Percentiles rank a stretch among this genome's conserved stretches.
These are phyloP conservation scores for Zygothrica quintamaculata DNA, from an alignment of 2,888 invertebrate species.

Conservation along the genomic window DNA sequence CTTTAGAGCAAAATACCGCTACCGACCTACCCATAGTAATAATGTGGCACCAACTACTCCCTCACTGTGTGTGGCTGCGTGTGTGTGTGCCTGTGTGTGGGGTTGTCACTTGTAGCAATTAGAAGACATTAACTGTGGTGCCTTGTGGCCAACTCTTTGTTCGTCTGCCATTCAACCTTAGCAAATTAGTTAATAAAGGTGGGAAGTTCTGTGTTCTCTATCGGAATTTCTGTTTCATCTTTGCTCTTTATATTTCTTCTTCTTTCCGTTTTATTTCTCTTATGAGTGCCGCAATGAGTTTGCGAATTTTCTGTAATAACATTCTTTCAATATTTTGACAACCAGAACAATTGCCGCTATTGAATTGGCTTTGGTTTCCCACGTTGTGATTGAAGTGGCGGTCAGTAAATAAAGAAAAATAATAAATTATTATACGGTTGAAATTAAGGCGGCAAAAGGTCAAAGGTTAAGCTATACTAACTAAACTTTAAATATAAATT, in stretches of 20 bases:
- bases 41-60: background rate
- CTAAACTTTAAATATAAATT: no score
- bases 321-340: constrained; percentile 71
- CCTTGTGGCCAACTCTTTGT: no score
- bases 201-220: constrained; percentile 67
- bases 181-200: constrained; percentile 81
- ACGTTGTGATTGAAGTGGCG: constrained; percentile 48
- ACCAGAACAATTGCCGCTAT: constrained; percentile 67
- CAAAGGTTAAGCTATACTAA: no score
- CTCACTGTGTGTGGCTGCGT: constrained; percentile 36
- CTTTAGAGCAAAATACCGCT: background rate
- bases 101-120: constrained; percentile 63
- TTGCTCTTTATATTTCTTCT: constrained; percentile 1
- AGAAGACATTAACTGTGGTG: constrained; percentile 61
- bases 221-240: constrained; percentile 45
- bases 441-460: no score
- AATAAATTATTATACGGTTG: no score
- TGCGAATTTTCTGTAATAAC: constrained; percentile 64
- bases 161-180: constrained; percentile 55
- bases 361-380: constrained; percentile 51
- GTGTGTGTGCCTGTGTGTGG: constrained; percentile 31
- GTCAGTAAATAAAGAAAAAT: constrained; percentile 43
- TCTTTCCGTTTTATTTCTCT: constrained; percentile 8
- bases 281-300: constrained; percentile 64
- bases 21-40: no score